These are phyloP conservation scores for Nibea coibor DNA, from an alignment of 2,113 vertebrate genomes.

Conservation along the genomic window DNA sequence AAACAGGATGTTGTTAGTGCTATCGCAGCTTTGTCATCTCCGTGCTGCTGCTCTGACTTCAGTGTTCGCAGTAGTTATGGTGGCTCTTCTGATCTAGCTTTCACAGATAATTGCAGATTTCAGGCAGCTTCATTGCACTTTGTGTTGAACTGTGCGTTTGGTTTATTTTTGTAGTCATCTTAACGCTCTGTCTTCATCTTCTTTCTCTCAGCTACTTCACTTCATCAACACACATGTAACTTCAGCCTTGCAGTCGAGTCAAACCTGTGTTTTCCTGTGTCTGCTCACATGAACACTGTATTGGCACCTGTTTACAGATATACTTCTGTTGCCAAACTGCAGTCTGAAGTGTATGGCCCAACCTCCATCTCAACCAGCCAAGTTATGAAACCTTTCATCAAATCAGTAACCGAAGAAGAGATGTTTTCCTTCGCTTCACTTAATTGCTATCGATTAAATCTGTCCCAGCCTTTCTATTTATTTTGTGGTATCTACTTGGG, in stretches of 20 bases:
- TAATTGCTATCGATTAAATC: slow-evolving; percentile 2
- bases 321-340: neutral
- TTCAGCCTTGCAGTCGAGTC: neutral
- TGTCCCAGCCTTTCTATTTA: neutral
- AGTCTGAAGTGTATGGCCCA: neutral
- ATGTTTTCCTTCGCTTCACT: neutral
- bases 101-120: neutral
- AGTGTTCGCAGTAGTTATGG: neutral
- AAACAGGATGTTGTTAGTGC: neutral
- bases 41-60: neutral
- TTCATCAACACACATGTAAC: neutral
- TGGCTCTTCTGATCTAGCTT: neutral
- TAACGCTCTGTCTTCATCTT: neutral
- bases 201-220: neutral
- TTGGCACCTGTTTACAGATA: neutral
- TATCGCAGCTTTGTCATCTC: neutral
- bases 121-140: neutral
- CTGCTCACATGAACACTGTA: neutral
- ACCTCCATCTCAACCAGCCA: neutral
- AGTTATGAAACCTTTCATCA: neutral
- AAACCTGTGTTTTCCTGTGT: neutral
- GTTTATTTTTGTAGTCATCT: neutral
- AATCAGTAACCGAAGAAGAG: neutral
- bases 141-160: neutral
- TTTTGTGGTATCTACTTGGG: neutral